Evolutionary conservation across 2,888 invertebrate species (phyloP), one percentile per base, ranked within the genome.

Genomic region (Chloroclysta siterata): DNA sequence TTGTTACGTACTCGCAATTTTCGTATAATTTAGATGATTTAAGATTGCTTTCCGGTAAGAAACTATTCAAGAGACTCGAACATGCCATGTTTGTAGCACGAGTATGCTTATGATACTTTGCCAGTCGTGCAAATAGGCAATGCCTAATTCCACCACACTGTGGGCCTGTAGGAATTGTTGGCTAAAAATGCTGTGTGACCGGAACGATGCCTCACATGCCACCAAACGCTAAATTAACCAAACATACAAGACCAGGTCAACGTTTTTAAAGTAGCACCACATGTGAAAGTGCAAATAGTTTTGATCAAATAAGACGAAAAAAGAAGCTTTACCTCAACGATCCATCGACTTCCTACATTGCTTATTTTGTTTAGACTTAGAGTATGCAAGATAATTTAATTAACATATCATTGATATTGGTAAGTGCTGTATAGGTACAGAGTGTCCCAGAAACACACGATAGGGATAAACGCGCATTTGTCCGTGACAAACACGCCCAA

Each of bases 241-340:
- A 87, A 84, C 83, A 84, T 78, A 83, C 74, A 79, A 76, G 84
- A 84, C 81, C 87, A 83, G 88, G 87, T 89, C 88, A 89, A 87
- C 86, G 88, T 82, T 88, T 90, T 86, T 85, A 86, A 88, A 90
- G 89, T 90, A 89, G 90, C 89, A 82, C 85, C 82, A 83, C 73
- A 82, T 79, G 90, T 84, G 90, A 91, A 91, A 90, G 90, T 88
- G 81, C 79, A 89, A 89, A 90, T 84, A 90, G 81, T 82, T 86
- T 78, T 84, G 79, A 81, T 83, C 87, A 88, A 89, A 89, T 83
- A 88, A 80, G 78, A 81, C 72, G 79, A 82, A 87, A 85, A 84
- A 82, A 82, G 83, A 83, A 81, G 81, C 80, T 77, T 76, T 80
- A 80, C 75, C 77, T 77, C 72, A 71, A 71, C 72, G 74, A 79